Evolutionary conservation across 2,888 invertebrate species (phyloP).

Genomic region (Baronia brevicornis): DNA sequence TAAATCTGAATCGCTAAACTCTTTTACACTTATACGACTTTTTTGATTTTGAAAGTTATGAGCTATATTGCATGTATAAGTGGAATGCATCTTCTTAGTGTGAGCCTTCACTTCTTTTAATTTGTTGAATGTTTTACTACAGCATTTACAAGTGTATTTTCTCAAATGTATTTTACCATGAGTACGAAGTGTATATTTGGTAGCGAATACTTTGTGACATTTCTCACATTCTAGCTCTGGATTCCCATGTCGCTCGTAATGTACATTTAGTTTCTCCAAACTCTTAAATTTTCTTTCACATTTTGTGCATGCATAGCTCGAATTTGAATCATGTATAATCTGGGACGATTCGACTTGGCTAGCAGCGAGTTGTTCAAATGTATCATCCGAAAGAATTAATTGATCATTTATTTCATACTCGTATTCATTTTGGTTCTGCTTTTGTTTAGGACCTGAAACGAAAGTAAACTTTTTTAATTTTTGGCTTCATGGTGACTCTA

Average conservation of each 20-base stretch:
- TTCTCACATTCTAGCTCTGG: conserved; percentile 59
- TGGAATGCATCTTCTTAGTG: conserved; percentile 35
- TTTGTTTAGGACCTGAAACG: too few species aligned
- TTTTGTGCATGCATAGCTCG: too few species aligned
- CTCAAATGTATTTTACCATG: conserved; percentile 57
- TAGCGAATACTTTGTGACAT: conserved; percentile 64
- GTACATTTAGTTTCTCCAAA: conserved; percentile 49
- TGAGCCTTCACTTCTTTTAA: conserved; percentile 37
- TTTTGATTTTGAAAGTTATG: too few species aligned
- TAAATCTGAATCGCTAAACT: conserved; percentile 19
- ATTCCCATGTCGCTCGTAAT: conserved; percentile 58
- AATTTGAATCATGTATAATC: too few species aligned
- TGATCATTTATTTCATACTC: too few species aligned
- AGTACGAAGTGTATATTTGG: conserved; percentile 55
- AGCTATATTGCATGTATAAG: conserved; percentile 42
- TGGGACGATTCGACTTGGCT: too few species aligned
- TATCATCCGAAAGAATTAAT: too few species aligned
- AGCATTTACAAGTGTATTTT: conserved; percentile 41
- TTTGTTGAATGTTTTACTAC: conserved; percentile 39
- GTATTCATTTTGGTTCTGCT: too few species aligned
- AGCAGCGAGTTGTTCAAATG: too few species aligned
- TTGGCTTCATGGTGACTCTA: too few species aligned
- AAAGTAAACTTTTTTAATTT: too few species aligned
- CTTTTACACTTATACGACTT: conserved; percentile 25
- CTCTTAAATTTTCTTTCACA: conserved; percentile 56